phyloP scores from a whole-genome alignment of 2,113 vertebrate genomes.

The Procavia capensis region DNA sequence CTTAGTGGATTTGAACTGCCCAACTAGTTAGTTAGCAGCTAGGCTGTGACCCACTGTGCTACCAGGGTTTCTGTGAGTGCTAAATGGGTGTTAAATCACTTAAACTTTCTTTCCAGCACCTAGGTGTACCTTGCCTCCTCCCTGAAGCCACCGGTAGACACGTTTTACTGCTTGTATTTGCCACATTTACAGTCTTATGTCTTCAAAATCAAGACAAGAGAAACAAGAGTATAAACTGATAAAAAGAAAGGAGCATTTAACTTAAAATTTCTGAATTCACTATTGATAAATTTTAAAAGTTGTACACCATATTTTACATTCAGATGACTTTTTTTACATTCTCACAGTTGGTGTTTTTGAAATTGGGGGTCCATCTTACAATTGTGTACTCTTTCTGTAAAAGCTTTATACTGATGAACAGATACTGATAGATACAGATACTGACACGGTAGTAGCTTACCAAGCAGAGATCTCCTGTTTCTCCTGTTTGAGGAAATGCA shows the following conservation, averaged over 20 bases:
- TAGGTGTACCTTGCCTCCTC: background rate
- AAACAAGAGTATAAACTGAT: background rate
- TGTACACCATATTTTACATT: background rate
- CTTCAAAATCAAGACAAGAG: slow-evolving; percentile 21
- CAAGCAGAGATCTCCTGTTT: background rate
- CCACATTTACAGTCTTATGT: background rate
- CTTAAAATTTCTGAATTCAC: slow-evolving; percentile 55
- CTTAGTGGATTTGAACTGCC: background rate
- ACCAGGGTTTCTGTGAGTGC: background rate
- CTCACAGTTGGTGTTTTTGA: background rate
- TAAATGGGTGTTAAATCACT: background rate
- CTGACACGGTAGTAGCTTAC: background rate
- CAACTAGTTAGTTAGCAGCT: background rate
- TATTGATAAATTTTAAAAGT: background rate
- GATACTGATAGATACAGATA: too few relatives aligned
- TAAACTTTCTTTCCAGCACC: background rate
- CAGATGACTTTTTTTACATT: background rate
- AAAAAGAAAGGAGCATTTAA: slow-evolving; percentile 4
- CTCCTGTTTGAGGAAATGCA: background rate
- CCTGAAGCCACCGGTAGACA: background rate
- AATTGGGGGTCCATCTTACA: background rate
- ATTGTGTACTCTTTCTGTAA: background rate
- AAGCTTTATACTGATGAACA: too few relatives aligned
- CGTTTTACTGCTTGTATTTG: slow-evolving; percentile 1
- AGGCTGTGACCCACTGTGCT: too few relatives aligned